Base-by-base conservation (phyloP, 2,113 vertebrate genomes). In the Heterochromis multidens region DNA sequence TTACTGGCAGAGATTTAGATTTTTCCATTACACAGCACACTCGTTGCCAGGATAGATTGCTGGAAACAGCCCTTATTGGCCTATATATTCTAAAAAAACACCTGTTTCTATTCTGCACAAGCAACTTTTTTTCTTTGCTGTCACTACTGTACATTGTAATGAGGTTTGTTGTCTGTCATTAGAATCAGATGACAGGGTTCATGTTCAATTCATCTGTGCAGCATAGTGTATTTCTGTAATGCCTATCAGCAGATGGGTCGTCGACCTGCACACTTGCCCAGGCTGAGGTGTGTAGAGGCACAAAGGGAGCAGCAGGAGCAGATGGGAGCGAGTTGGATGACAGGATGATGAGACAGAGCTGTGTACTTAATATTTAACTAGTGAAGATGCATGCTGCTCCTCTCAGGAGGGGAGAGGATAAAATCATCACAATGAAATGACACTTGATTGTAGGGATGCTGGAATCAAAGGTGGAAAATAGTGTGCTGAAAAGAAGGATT, bases 11-110 rank as follows among this genome's bases (percentile, higher is more conserved):
- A 94, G 93, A 94, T 89, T 91, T 90, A 85, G 61, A 81, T 93
- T 95, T 95, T 96, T 96, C 95, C 94, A 93, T 95, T 94, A 94
- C 94, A 87, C 92, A 90, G 93, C 54, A 52, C 78, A 56, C 23
- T 33, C 82, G 80, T 80, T 89, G 72, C 87, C 87, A 56, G 65
- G 56, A 77, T 16, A 57, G 59, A 76, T 46, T 74, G 57, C 17
- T 70, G 57, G 46, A 87, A 87, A 86, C 23, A 31, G 77, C 58
- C 63, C 46, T 57, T 59, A 59, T 5, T 80, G 85, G 79, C 29
- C 14, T 27, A 25, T 27, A 49, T 67, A 67, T 67, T 62, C 19
- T 25, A 1, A 82, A 54, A 81, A 83, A 89, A 76, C 57, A 87
- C 56, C 62, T 11, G 61, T 58, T 65, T 58, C 72, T 78, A 52